phyloP scores from a whole-genome alignment of 2,113 vertebrate genomes.

The Dicerorhinus sumatrensis region DNA sequence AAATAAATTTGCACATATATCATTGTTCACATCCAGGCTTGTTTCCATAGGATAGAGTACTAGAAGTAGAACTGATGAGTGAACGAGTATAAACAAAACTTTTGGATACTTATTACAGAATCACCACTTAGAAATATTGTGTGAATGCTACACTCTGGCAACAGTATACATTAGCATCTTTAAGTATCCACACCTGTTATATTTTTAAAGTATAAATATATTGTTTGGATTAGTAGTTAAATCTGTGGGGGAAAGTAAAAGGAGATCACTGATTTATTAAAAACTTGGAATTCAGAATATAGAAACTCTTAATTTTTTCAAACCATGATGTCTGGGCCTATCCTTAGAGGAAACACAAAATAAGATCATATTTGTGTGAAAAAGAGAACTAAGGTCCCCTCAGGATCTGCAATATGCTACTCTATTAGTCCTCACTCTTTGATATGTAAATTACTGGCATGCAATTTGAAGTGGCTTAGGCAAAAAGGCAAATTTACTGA shows the following conservation, averaged over 20 bases:
- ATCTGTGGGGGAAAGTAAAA: not conserved
- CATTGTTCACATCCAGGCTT: not conserved
- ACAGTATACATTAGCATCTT: conserved; percentile 22
- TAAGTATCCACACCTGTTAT: conserved; percentile 48
- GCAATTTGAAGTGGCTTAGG: not conserved
- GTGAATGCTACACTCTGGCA: conserved; percentile 53
- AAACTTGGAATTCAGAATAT: conserved; percentile 48
- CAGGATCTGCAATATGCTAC: not conserved
- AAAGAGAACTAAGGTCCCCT: not conserved
- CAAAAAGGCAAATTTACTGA: not conserved
- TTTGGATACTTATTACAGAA: conserved; percentile 34
- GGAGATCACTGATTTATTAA: conserved; percentile 1
- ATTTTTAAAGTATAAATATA: conserved; percentile 44
- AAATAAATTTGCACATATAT: not conserved
- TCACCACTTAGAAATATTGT: conserved; percentile 24
- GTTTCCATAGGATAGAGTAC: not conserved
- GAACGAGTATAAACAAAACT: conserved; percentile 14
- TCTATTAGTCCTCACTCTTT: not conserved
- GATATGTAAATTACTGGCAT: not conserved
- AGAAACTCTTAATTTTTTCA: conserved; percentile 24
- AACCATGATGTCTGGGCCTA: not conserved
- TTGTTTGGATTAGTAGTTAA: conserved; percentile 48
- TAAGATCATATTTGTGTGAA: not conserved
- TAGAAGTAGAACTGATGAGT: not conserved
- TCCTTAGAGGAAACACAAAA: conserved; percentile 5